Evolutionary conservation across 2,888 invertebrate species (phyloP), one percentile per base, ranked within the genome.

Genomic region (Agriopis leucophaearia): DNA sequence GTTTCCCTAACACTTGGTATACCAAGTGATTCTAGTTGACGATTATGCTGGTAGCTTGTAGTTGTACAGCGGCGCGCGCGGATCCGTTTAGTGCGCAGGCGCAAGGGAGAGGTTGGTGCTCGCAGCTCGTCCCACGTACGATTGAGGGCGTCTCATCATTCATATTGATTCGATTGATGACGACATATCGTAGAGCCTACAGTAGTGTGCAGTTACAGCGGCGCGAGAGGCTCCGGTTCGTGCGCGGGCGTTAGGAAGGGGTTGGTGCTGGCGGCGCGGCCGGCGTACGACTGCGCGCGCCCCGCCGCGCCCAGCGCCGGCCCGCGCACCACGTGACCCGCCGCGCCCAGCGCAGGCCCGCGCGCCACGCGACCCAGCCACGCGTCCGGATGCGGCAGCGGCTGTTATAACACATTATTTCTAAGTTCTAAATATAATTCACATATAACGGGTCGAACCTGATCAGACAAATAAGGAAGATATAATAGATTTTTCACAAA

Each of bases 331-430:
- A 85, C 68, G 67, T 87, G 84, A 0, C 85, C 88, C 44, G 94
- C 89, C 40, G 95, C 88, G 36, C 94, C 95, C 91, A 78, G 95
- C 89, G 78, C 94, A 83, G 78, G 95, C 86, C 60, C 89, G 81
- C 95, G 79, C 93, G 84, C 95, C 94, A 97, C 95, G 78, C 96
- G 95, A 9, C 97, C 97, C 74, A 97, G 89, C 97, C 97, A 97
- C 79, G 97, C 97, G 78, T 97, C 97, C 0, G 97, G 97, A 87
- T 96, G 96, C 36, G 97, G 97, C 84, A 97, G 93, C 69, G 94
- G 87, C 56, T 91, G 85, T 4, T 90, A 69, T 50, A 76, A 73
- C 76, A 15, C 71, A 88, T 80, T 71, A 90, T 16, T 18, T 3
- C 5, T 8, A 44, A 15, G 15, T 47, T 15, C 15, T 47, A 15